These are phyloP conservation scores for Dolichopus griseipennis DNA, from an alignment of 2,888 invertebrate species.

Conservation along the genomic window DNA sequence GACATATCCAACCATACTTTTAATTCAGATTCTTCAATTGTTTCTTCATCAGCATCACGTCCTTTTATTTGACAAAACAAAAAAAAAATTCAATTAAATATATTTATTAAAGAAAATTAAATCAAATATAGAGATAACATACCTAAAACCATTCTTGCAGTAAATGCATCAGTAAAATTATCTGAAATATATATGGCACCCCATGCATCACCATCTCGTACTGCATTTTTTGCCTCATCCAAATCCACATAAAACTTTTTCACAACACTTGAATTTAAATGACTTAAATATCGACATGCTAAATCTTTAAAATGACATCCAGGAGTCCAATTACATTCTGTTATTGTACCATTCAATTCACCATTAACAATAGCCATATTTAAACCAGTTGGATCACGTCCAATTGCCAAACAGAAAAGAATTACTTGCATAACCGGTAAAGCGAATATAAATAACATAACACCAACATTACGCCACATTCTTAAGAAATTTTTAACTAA, in stretches of 20 bases:
- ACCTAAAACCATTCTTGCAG: conserved; percentile 71
- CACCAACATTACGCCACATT: conserved; percentile 88
- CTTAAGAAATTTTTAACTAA: conserved; percentile 81
- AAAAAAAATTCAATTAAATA: neutral
- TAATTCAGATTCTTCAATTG: conserved; percentile 76
- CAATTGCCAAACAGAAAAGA: conserved; percentile 85
- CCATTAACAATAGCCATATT: conserved; percentile 69
- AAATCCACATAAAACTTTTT: conserved; percentile 61
- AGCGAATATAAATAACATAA: conserved; percentile 89
- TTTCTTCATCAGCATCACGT: conserved; percentile 76
- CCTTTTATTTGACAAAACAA: conserved; percentile 38
- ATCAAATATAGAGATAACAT: conserved; percentile 15
- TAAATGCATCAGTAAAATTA: conserved; percentile 79
- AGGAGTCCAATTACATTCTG: conserved; percentile 37
- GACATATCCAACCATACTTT: conserved; percentile 89
- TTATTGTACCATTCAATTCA: conserved; percentile 49
- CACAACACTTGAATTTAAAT: conserved; percentile 63
- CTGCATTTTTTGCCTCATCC: conserved; percentile 61
- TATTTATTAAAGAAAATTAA: neutral
- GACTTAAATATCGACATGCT: conserved; percentile 71
- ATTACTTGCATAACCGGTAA: conserved; percentile 91
- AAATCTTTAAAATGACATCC: conserved; percentile 64
- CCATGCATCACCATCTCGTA: conserved; percentile 73
- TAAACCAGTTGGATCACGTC: conserved; percentile 74
- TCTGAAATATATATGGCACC: conserved; percentile 80